Conservation (phyloP, 1,140 invertebrate species). For the Mya arenaria region DNA sequence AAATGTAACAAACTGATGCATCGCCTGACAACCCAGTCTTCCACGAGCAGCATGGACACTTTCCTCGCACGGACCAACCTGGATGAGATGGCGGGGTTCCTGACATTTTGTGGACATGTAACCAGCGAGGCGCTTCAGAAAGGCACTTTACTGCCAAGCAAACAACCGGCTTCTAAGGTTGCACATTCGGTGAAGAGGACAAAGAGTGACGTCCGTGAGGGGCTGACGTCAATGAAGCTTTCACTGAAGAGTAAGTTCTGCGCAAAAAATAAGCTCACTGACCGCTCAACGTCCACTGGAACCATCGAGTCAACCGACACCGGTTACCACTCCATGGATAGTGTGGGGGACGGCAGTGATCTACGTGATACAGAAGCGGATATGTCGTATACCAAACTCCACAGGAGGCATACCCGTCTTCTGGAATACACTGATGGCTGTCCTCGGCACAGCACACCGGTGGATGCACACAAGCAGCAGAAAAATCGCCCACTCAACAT, state of each 20-base stretch:
- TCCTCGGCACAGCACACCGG: constrained; percentile 45
- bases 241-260: constrained; percentile 28
- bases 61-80: neutral
- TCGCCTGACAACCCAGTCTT: constrained; percentile 19
- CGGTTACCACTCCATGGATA: constrained; percentile 25
- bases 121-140: neutral
- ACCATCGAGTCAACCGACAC: constrained; percentile 43
- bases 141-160: neutral
- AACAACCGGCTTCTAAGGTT: neutral
- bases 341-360: neutral
- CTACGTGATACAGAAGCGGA: neutral
- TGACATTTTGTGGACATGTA: neutral
- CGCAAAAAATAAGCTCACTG: neutral
- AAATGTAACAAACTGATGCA: neutral
- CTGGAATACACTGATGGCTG: neutral
- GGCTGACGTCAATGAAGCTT: neutral
- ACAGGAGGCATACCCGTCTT: neutral
- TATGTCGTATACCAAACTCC: neutral
- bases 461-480: neutral
- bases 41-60: constrained; percentile 44
- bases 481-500: neutral
- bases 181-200: neutral
- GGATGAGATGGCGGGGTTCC: neutral
- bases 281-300: constrained; percentile 14
- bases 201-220: no score